Conservation (phyloP, 2,888 invertebrate genomes). For the Drosophila ustulata region DNA sequence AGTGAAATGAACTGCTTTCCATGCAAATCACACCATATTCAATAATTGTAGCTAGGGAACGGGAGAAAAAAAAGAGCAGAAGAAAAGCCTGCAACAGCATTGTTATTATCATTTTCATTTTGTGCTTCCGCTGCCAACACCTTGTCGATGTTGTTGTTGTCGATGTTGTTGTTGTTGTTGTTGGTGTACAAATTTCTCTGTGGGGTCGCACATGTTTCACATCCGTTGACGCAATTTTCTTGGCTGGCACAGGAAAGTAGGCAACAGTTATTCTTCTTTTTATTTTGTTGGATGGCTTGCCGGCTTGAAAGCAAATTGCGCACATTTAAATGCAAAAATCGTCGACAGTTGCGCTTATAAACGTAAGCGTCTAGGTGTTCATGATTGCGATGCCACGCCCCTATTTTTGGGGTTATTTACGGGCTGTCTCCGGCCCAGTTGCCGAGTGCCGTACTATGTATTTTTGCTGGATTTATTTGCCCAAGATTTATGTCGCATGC, state of each 20-base stretch:
- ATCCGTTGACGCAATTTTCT: conserved; percentile 67
- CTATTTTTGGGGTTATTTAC: conserved; percentile 57
- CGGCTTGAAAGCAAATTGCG: conserved; percentile 58
- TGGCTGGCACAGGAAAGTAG: conserved; percentile 55
- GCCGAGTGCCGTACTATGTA: conserved; percentile 38
- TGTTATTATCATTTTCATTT: conserved; percentile 76
- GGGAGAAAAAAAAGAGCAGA: conserved; percentile 11
- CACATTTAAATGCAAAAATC: conserved; percentile 77
- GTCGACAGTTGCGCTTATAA: conserved; percentile 66
- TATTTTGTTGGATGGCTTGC: conserved; percentile 18
- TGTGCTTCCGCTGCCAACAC: conserved; percentile 54
- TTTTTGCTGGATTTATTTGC: conserved; percentile 62
- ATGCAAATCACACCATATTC: conserved; percentile 72
- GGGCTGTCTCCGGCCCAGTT: conserved; percentile 53
- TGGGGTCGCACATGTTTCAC: conserved; percentile 70
- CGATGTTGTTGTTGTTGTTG: conserved; percentile 24
- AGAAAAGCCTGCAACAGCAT: conserved; percentile 58
- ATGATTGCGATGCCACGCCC: conserved; percentile 51
- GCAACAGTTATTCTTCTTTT: conserved; percentile 47
- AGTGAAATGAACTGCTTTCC: conserved; percentile 72
- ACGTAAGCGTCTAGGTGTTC: conserved; percentile 66
- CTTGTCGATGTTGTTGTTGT: conserved; percentile 22
- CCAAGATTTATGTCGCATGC: conserved; percentile 74
- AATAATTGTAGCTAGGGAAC: conserved; percentile 63
- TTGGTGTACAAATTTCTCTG: conserved; percentile 33